Evolutionary conservation across 2,113 vertebrate genomes (phyloP), one percentile per base, ranked within the genome.

Genomic region (Maccullochella peelii): DNA sequence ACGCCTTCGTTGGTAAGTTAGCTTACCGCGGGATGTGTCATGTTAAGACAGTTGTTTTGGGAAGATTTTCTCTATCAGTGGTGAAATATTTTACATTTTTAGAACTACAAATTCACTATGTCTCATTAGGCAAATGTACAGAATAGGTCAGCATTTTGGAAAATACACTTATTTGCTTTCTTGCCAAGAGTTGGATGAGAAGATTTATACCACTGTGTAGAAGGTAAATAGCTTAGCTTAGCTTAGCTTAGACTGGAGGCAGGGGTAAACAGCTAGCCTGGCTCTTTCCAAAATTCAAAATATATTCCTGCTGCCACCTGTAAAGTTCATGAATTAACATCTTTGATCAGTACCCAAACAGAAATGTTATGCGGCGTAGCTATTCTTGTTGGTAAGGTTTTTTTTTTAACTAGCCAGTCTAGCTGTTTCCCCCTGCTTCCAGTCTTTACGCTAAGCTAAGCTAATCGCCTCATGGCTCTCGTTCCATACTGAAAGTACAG

Each of bases 1-100:
- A 96, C 65, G 79, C 86, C 5, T 94, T 97, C 47, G 94, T 98
- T 49, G 94, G 97, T 98, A 86, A 92, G 97, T 95, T 14, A 6
- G 2, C 57, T 58, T 33, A 44, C 15, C 15, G 2, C 0, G 9
- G n/a, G 18, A 47, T 49, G 38, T 11, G 55, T 10, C 30, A 9
- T 1, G 20, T 21, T 20, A 50, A 50, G 18, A 50, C 16, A 18
- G 4, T 49, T 16, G 47, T 49, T 47, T 21, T 20, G 50, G 50
- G 0, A 20, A 50, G 6, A 50, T 50, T 5, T 20, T 27, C 6
- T 36, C 1, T 20, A 8, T 18, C n/a, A 47, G 3, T 15, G 20
- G 18, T 25, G 21, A 25, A 16, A 15, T 40, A 8, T 40, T 65
- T 76, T 10, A 10, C 30, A 18, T 66, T 23, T 66, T 42, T 74